Evolutionary conservation across 2,888 invertebrate genomes (phyloP).

Genomic region (Lepidocyrtinus sp.): DNA sequence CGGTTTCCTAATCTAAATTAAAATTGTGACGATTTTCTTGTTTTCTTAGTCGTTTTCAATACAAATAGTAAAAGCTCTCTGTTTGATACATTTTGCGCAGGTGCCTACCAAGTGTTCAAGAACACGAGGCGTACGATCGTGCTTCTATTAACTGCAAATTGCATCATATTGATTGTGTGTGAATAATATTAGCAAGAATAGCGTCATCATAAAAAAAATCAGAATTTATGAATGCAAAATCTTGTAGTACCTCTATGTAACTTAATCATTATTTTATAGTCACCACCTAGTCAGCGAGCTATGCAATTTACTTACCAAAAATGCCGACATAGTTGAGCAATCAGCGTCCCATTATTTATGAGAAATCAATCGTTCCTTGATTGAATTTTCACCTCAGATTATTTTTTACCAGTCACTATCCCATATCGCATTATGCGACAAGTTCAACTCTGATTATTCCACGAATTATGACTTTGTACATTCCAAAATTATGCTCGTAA

Average conservation of each 20-base stretch:
- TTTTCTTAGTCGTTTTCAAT: constrained; percentile 8
- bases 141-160: neutral
- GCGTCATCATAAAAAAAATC: neutral
- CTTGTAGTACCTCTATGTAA: constrained; percentile 20
- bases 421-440: neutral
- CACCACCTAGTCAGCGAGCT: constrained; percentile 16
- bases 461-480: neutral
- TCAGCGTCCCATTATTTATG: constrained; percentile 5
- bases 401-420: neutral
- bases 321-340: constrained; percentile 29
- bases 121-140: neutral
- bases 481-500: neutral
- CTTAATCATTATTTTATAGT: constrained; percentile 25
- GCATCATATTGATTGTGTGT: neutral
- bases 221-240: neutral
- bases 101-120: neutral
- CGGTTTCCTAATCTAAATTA: constrained; percentile 41
- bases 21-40: constrained; percentile 42
- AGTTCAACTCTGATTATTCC: neutral
- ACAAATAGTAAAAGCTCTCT: constrained; percentile 24
- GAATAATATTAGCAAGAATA: neutral
- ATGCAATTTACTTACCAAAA: constrained; percentile 18
- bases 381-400: constrained; percentile 28
- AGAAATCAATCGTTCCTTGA: constrained; percentile 32
- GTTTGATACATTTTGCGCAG: constrained; percentile 33